These are phyloP conservation scores for Numida meleagris DNA, from an alignment of 2,113 vertebrate genomes.

Conservation along the genomic window DNA sequence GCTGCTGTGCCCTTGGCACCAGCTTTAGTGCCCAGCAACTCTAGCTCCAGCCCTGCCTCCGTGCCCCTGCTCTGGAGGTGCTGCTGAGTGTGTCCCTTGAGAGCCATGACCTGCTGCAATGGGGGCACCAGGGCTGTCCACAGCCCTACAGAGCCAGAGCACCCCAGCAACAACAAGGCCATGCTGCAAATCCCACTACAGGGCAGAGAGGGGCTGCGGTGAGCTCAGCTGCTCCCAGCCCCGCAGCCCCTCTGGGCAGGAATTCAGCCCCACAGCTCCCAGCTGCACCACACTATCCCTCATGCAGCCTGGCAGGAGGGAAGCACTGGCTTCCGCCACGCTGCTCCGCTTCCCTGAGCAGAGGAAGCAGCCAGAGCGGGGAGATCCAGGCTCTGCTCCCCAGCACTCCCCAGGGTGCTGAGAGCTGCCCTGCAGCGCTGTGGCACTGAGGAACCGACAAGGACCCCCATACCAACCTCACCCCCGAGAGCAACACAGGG, in stretches of 20 bases:
- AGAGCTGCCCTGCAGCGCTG: not conserved
- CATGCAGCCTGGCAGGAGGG: constrained; percentile 4
- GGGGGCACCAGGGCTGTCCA: not conserved
- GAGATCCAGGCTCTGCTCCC: constrained; percentile 12
- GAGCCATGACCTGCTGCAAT: not conserved
- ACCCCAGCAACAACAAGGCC: fast-evolving
- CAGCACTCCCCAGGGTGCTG: not conserved
- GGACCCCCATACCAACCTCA: not conserved
- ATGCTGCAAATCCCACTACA: fast-evolving
- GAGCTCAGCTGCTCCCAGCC: fast-evolving
- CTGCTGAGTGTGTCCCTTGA: not conserved
- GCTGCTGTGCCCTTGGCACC: not conserved
- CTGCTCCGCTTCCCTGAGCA: not conserved
- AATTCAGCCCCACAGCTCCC: too few relatives aligned
- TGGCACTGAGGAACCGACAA: not conserved
- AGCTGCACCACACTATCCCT: not conserved
- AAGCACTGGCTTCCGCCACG: constrained; percentile 28
- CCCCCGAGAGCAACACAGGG: not conserved
- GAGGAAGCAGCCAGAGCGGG: constrained; percentile 40
- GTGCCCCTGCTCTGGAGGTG: fast-evolving
- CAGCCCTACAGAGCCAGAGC: not conserved
- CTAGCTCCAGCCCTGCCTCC: not conserved
- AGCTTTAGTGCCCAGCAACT: not conserved
- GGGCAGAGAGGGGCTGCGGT: not conserved
- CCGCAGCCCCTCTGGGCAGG: fast-evolving